These are phyloP conservation scores for Sebastes alutus DNA, from an alignment of 2,797 vertebrate genomes.

Conservation along the genomic window DNA sequence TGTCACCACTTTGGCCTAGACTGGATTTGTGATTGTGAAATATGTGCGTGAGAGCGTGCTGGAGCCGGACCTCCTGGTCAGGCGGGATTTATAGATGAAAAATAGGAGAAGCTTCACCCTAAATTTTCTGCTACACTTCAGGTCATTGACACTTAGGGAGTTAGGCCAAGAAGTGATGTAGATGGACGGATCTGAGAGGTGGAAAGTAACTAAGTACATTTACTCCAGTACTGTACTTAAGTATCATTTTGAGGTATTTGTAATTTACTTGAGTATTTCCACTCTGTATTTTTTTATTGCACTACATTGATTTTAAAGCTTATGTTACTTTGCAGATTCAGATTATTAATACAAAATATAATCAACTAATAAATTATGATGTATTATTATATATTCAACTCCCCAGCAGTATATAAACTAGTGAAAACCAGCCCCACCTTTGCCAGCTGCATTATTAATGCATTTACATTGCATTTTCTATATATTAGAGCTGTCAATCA, in stretches of 20 bases:
- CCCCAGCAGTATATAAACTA: neutral
- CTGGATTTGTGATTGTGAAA: slow-evolving; percentile 1
- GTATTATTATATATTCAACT: neutral
- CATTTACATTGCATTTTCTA: no score
- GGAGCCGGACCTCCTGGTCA: neutral
- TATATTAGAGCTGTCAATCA: no score
- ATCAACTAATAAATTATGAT: neutral
- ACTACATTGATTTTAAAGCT: neutral
- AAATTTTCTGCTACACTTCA: neutral
- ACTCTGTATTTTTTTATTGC: neutral
- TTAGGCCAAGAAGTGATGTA: neutral
- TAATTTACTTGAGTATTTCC: neutral
- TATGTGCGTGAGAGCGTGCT: neutral
- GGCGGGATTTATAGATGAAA: neutral
- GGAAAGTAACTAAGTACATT: neutral
- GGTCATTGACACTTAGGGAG: neutral
- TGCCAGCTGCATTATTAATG: neutral
- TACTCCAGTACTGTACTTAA: neutral
- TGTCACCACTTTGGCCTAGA: neutral
- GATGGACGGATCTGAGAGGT: neutral
- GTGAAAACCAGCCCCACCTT: neutral
- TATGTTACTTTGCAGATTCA: neutral
- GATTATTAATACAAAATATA: neutral
- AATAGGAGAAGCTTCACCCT: neutral
- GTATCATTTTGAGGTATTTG: neutral